phyloP scores from a whole-genome alignment of 2,888 invertebrate genomes.

The Nasonia oneida region DNA sequence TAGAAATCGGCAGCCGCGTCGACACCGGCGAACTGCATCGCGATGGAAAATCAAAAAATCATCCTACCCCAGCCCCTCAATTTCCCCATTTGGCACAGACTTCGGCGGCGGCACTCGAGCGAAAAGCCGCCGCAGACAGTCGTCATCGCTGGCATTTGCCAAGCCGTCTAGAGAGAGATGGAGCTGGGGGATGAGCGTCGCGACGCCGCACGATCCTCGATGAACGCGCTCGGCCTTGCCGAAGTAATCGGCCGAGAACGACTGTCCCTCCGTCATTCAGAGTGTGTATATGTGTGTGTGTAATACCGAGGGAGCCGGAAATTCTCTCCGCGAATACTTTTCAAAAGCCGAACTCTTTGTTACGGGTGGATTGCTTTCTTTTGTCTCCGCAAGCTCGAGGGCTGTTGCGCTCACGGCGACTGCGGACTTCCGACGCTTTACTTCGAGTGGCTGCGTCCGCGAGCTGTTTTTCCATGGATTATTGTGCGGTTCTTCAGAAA shows the following conservation, averaged over 20 bases:
- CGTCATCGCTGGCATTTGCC: background rate
- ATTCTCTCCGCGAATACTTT: constrained; percentile 4
- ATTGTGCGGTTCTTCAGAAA: background rate
- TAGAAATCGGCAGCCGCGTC: background rate
- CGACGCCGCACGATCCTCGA: constrained; percentile 61
- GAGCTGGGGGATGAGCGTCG: constrained; percentile 38
- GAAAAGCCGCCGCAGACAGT: background rate
- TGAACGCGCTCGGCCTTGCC: constrained; percentile 71
- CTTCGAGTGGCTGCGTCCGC: background rate
- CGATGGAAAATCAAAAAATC: background rate
- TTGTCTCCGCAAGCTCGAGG: constrained; percentile 29
- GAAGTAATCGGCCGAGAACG: constrained; percentile 62
- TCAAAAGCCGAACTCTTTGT: constrained; percentile 47
- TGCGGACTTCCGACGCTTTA: constrained; percentile 29
- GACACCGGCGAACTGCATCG: background rate
- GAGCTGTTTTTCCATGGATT: background rate
- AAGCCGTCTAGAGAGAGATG: too few species aligned
- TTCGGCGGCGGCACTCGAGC: background rate
- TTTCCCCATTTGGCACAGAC: background rate
- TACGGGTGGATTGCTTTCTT: constrained; percentile 42
- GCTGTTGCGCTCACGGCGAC: constrained; percentile 55
- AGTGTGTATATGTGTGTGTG: background rate
- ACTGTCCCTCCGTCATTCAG: constrained; percentile 5
- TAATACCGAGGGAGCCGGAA: background rate
- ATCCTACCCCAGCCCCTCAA: background rate